Evolutionary conservation across 2,888 invertebrate genomes (phyloP), one percentile per base, ranked within the genome.

Genomic region (Leptinotarsa rubiginosa): DNA sequence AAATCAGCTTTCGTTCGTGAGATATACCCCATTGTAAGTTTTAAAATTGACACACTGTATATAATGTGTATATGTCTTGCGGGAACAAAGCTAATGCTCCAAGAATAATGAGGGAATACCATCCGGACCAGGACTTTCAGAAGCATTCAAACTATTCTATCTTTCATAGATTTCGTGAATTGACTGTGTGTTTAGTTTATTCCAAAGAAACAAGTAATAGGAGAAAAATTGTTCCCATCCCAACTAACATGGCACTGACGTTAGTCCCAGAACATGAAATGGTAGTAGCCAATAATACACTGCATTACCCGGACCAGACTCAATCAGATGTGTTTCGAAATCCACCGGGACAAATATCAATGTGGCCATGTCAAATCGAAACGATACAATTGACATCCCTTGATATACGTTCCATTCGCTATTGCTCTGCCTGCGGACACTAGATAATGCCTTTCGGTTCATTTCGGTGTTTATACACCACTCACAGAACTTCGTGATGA

Each of bases 331-430:
- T 67, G 69, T 72, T 74, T 69, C 69, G 71, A 67, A 73, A 65
- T 65, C 76, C 78, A 73, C 56, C 65, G 78, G 76, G 74, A 78
- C 76, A 75, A 78, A 78, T 75, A 78, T 75, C 78, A 76, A 76
- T 76, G 78, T 75, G 76, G 76, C 47, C 70, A 74, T 78, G 77
- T 78, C 83, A 80, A 76, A 77, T 77, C 70, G 75, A 70, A 79
- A 80, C 79, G 79, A 79, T 79, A 79, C 81, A 81, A 81, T 81
- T 80, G 81, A 81, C 81, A 77, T 77, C 78, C 76, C 78, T 70
- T 81, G 80, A 81, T 80, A 79, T 81, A 81, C 79, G 81, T 79
- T 70, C 75, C 77, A 71, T 73, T 77, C 80, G 75, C 73, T 69
- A 76, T 75, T 80, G 79, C 78, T 74, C 72, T 65, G 81, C 75